Evolutionary conservation across 2,888 invertebrate species (phyloP).

Genomic region (Gymnoscelis rufifasciata): DNA sequence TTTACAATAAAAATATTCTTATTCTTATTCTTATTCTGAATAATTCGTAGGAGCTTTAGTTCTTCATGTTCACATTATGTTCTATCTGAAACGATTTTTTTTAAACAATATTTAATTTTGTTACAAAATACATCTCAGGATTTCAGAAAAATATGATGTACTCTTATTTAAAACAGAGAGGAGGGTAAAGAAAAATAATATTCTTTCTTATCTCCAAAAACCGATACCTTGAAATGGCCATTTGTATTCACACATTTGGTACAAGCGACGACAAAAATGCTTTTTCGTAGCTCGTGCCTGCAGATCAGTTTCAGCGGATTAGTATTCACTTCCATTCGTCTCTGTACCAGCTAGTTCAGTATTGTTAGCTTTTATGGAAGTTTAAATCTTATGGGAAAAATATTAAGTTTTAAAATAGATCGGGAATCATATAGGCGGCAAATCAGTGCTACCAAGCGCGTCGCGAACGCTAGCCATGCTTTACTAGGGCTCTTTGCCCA

Average conservation of each 20-base stretch:
- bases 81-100: too few relatives aligned
- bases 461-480: too few relatives aligned
- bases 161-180: neutral
- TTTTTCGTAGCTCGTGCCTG: slow-evolving; percentile 16
- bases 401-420: neutral
- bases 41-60: too few relatives aligned
- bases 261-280: slow-evolving; percentile 12
- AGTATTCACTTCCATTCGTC: slow-evolving; percentile 16
- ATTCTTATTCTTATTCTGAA: too few relatives aligned
- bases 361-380: neutral
- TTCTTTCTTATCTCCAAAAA: slow-evolving; percentile 8
- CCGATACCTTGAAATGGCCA: slow-evolving; percentile 4
- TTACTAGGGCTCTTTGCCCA: too few relatives aligned
- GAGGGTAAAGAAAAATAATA: neutral
- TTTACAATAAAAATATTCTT: too few relatives aligned
- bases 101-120: too few relatives aligned
- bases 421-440: neutral
- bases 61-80: too few relatives aligned
- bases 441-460: neutral
- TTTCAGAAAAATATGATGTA: neutral
- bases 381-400: neutral
- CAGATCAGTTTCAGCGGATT: slow-evolving; percentile 18
- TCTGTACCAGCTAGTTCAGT: slow-evolving; percentile 4
- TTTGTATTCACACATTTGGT: slow-evolving; percentile 18
- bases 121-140: too few relatives aligned